Base-by-base conservation (phyloP, 2,113 vertebrate species). In the Indicator indicator region DNA sequence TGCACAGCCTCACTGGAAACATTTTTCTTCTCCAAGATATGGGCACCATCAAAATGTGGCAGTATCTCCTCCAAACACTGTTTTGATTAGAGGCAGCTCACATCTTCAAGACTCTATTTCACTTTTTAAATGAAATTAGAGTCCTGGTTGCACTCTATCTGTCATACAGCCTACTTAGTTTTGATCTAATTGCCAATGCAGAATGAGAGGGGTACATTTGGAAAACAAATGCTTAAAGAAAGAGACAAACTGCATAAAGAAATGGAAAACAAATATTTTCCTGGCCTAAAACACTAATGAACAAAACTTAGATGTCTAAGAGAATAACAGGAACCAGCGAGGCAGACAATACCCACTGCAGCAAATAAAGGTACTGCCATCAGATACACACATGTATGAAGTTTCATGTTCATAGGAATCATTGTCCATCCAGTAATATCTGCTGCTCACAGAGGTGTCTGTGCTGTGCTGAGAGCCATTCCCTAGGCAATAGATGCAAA, bases 221-320 rank as follows among this genome's bases (percentile, higher is more conserved):
- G 70, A 40, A 84, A 93, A 75, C 38, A 93, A 72, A 83, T 86
- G 33, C 50, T 75, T 54, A 68, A 78, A 81, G 69, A 88, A 86
- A 90, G 30, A 86, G 26, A 28, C 8, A 74, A 38, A 16, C 1
- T 69, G 28, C 9, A 87, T 40, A 67, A 89, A 91, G 65, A 60
- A 84, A 69, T 3, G 74, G 54, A 24, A 84, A 72, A 1, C 7
- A 62, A 42, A 33, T 2, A 7, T 70, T 88, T 78, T 90, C 50
- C 60, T 71, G 42, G 19, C 42, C 58, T 62, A 58, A 90, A 88
- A 16, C 6, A 11, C 32, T 28, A 27, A 58, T 21, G 27, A 79
- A 27, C 6, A 44, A 38, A 80, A 46, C 23, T 63, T 62, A 12
- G 2, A 65, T 10, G 17, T 81, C 19, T 44, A 32, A 69, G 13